A percentile compares a stretch with the other conserved stretches of the same genome.
phyloP scores from a whole-genome alignment of 2,113 vertebrate species.

The Notarius lentiginosus region DNA sequence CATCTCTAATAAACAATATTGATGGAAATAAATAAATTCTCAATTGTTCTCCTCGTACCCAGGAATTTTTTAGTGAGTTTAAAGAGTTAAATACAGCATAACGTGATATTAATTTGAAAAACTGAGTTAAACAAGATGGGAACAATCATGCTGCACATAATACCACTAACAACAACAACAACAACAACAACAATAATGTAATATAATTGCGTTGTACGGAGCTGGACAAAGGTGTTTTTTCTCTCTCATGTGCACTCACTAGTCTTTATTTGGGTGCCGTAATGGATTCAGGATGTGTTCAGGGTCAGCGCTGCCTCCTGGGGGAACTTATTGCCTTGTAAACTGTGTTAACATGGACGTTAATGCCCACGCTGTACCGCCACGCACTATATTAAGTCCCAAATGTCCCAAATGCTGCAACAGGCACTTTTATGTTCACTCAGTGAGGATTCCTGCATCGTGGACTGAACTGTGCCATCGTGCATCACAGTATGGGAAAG shows the following conservation, averaged over 20 bases:
- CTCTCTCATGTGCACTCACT: neutral
- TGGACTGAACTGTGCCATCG: slow-evolving; percentile 3
- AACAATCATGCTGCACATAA: neutral
- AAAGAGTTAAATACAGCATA: neutral
- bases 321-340: slow-evolving; percentile 60
- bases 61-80: neutral
- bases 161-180: slow-evolving; percentile 1
- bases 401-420: slow-evolving; percentile 18
- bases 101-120: neutral
- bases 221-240: neutral
- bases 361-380: slow-evolving; percentile 48
- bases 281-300: slow-evolving; percentile 58
- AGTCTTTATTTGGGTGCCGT: slow-evolving; percentile 24
- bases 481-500: slow-evolving; percentile 6
- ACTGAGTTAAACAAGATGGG: neutral
- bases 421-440: slow-evolving; percentile 16
- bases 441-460: neutral
- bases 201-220: neutral
- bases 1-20: neutral
- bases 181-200: neutral
- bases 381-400: slow-evolving; percentile 35
- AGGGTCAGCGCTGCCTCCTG: slow-evolving; percentile 48
- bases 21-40: neutral
- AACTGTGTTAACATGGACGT: slow-evolving; percentile 57
- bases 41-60: neutral